Conservation (phyloP, 2,113 vertebrate species). For the Triplophysa dalaica region DNA sequence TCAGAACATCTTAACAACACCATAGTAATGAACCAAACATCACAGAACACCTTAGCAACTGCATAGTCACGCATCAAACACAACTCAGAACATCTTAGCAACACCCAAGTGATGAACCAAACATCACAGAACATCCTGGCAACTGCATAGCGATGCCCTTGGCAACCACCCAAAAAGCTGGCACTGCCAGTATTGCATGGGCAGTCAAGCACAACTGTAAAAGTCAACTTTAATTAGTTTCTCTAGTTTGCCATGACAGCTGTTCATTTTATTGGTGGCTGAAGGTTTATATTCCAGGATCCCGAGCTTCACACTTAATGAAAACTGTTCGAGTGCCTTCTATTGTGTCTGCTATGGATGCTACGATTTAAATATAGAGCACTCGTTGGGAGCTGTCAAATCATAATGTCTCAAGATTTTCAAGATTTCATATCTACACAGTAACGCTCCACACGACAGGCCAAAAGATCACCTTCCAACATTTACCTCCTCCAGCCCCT, state of each 20-base stretch:
- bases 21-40: too few species aligned
- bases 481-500: conserved; percentile 1
- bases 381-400: conserved; percentile 11
- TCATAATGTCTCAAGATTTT: not conserved
- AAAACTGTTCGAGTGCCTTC: conserved; percentile 1
- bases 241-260: conserved; percentile 7
- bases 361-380: conserved; percentile 20
- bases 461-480: conserved; percentile 3
- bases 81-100: too few species aligned
- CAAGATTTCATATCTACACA: not conserved
- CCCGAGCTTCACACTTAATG: conserved; percentile 3
- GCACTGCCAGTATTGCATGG: not conserved
- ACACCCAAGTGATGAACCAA: too few species aligned
- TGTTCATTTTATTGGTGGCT: conserved; percentile 3
- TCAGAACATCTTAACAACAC: too few species aligned
- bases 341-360: not conserved
- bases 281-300: conserved; percentile 3
- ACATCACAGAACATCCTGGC: too few species aligned
- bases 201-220: not conserved
- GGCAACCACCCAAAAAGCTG: not conserved
- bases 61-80: too few species aligned
- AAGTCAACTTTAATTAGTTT: not conserved
- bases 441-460: not conserved
- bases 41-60: too few species aligned
- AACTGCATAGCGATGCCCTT: not conserved